Conservation (phyloP, 2,888 invertebrate genomes). For the Cheilosia vernalis region DNA sequence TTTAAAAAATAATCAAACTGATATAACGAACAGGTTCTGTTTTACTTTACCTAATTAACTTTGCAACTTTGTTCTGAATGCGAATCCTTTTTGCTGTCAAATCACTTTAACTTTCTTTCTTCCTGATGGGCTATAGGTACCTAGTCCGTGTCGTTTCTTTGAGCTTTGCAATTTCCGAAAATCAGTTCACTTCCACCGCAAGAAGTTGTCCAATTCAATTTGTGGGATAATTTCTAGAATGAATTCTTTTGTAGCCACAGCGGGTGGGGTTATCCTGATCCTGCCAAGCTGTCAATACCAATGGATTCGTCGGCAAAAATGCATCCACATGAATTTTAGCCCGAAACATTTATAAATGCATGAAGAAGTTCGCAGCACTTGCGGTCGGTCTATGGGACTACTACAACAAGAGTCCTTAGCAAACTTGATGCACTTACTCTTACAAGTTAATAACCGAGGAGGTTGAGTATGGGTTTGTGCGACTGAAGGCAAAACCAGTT, state of each 20-base stretch:
- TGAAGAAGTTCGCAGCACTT: no score
- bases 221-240: neutral
- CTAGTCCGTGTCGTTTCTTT: conserved; percentile 1
- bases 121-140: neutral
- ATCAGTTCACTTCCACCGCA: conserved; percentile 37
- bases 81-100: conserved; percentile 30
- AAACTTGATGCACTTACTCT: conserved; percentile 20
- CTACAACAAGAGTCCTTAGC: no score
- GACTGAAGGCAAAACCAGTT: neutral
- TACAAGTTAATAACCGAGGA: conserved; percentile 22
- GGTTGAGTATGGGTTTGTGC: neutral
- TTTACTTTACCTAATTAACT: conserved; percentile 59
- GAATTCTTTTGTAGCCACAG: neutral
- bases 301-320: conserved; percentile 9
- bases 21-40: conserved; percentile 23
- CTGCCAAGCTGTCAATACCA: neutral
- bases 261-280: neutral
- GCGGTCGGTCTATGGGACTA: no score
- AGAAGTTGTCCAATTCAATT: conserved; percentile 50
- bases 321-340: conserved; percentile 16
- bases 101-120: conserved; percentile 4
- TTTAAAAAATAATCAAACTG: conserved; percentile 12
- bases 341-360: neutral
- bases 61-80: conserved; percentile 18
- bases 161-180: conserved; percentile 45